These are phyloP conservation scores for Cryptomyrus ogoouensis DNA, from an alignment of 2,113 vertebrate species.

Conservation along the genomic window DNA sequence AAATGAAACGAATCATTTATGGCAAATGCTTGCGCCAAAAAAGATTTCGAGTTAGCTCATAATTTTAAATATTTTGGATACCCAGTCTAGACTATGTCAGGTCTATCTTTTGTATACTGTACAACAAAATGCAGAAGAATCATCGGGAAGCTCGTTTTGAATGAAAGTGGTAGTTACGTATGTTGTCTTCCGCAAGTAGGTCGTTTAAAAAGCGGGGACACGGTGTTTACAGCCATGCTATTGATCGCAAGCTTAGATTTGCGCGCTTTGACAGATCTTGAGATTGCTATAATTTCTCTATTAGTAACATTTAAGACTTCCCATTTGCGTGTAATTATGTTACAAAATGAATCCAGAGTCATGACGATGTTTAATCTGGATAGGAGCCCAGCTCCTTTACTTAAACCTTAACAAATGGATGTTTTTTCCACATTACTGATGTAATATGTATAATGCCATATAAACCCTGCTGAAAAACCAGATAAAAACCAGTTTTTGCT, in stretches of 20 bases:
- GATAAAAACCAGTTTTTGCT: background rate
- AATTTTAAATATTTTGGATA: background rate
- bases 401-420: background rate
- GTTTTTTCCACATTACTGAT: background rate
- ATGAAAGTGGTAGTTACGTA: background rate
- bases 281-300: background rate
- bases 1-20: background rate
- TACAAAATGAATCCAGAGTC: background rate
- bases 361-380: background rate
- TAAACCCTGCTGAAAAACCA: background rate
- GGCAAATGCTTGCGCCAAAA: background rate
- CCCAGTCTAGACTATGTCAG: background rate
- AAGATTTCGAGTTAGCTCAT: background rate
- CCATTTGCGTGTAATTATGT: background rate
- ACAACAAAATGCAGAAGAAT: background rate
- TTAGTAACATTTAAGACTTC: background rate
- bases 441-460: background rate
- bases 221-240: background rate
- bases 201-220: background rate
- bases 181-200: background rate
- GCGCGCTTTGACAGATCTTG: background rate
- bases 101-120: background rate
- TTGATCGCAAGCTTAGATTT: background rate
- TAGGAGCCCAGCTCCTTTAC: background rate
- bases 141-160: background rate